These are phyloP conservation scores for Tenthredo mesomela DNA, from an alignment of 2,888 invertebrate genomes.

Conservation along the genomic window DNA sequence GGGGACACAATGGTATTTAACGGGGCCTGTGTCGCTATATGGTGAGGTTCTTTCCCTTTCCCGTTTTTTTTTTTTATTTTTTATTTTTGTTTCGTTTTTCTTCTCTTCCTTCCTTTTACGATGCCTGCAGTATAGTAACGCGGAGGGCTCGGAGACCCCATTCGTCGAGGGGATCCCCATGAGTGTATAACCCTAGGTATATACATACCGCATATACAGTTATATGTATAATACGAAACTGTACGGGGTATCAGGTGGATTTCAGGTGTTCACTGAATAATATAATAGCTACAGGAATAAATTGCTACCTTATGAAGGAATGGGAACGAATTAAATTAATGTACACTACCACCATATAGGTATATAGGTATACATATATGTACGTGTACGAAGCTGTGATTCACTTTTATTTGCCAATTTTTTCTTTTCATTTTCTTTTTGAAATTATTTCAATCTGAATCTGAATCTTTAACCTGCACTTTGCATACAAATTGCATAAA, in stretches of 20 bases:
- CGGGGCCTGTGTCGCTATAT: neutral
- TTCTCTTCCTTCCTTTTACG: neutral
- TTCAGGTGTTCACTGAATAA: constrained; percentile 15
- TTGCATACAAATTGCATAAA: neutral
- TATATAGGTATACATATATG: no score
- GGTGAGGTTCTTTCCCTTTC: neutral
- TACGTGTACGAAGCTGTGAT: neutral
- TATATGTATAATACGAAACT: neutral
- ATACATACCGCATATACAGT: neutral
- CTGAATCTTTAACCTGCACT: neutral
- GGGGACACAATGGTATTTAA: constrained; percentile 28
- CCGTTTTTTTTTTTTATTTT: neutral
- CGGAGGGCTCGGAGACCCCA: constrained; percentile 16
- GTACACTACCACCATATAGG: neutral
- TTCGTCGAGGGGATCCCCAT: constrained; percentile 13
- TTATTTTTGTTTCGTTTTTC: neutral
- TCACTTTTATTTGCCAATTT: neutral
- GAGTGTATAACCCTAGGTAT: neutral
- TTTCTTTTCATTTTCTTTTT: neutral
- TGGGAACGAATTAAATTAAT: neutral
- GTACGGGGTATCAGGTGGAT: constrained; percentile 38
- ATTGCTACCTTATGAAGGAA: neutral
- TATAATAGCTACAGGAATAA: neutral
- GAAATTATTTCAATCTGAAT: neutral
- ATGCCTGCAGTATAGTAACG: neutral